Conservation (phyloP, 2,113 vertebrate genomes). For the Arenaria interpres region DNA sequence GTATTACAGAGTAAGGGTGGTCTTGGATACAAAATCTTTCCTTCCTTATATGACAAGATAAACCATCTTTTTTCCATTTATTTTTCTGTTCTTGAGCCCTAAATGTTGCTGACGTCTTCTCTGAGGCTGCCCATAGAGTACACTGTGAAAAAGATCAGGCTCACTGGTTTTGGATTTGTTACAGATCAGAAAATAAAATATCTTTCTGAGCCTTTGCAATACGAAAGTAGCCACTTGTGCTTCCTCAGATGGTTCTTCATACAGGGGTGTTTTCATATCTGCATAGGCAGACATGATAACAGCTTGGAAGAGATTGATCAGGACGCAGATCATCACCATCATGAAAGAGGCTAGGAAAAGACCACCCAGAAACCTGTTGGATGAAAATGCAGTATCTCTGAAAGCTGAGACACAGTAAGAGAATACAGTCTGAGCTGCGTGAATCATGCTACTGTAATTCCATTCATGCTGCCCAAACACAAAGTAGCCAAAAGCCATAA, state of each 20-base stretch:
- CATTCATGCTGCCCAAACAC: slow-evolving; percentile 72
- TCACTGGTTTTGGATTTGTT: not conserved
- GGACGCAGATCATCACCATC: slow-evolving; percentile 63
- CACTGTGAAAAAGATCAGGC: not conserved
- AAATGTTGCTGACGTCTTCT: not conserved
- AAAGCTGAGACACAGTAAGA: slow-evolving; percentile 67
- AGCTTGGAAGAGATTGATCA: slow-evolving; percentile 67
- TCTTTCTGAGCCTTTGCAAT: not conserved
- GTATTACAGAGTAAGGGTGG: not conserved
- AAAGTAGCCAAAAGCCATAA: slow-evolving; percentile 61
- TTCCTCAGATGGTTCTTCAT: slow-evolving; percentile 65
- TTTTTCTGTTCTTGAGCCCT: slow-evolving; percentile 65
- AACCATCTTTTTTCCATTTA: slow-evolving; percentile 48
- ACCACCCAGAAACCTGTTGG: slow-evolving; percentile 29
- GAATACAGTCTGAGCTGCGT: slow-evolving; percentile 58
- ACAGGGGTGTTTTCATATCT: slow-evolving; percentile 45
- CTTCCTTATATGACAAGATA: slow-evolving; percentile 63
- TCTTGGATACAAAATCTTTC: not conserved
- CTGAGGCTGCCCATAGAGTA: slow-evolving; percentile 41
- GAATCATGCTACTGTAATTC: slow-evolving; percentile 54
- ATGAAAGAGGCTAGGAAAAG: slow-evolving; percentile 66
- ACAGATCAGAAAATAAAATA: not conserved
- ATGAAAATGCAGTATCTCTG: slow-evolving; percentile 27
- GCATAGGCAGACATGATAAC: slow-evolving; percentile 60
- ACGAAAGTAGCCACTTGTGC: slow-evolving; percentile 50